A percentile compares a stretch with the other conserved stretches of the same genome.
These are phyloP conservation scores for Geothlypis trichas DNA, from an alignment of 2,113 vertebrate genomes.

Conservation along the genomic window DNA sequence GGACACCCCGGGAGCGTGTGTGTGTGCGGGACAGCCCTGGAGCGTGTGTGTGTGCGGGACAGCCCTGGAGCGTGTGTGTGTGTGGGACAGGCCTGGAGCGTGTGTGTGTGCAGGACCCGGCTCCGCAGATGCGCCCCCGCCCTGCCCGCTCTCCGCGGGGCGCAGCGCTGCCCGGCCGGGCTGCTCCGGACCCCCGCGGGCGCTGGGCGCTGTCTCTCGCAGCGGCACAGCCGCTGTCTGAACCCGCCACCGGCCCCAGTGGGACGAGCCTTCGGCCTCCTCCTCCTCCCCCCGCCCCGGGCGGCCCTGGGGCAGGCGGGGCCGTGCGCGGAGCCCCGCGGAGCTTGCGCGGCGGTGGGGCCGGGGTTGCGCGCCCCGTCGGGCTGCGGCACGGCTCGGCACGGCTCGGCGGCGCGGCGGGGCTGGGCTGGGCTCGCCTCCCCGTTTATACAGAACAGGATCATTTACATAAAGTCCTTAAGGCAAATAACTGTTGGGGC, in stretches of 20 bases:
- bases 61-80: too few relatives aligned
- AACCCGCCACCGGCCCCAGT: neutral
- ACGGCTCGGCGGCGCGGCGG: constrained; percentile 84
- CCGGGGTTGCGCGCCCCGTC: constrained; percentile 15
- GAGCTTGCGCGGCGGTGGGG: neutral
- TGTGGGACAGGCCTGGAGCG: neutral
- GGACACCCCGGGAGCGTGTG: too few relatives aligned
- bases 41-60: too few relatives aligned
- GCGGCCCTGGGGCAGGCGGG: neutral
- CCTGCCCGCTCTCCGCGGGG: neutral
- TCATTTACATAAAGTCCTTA: constrained; percentile 99
- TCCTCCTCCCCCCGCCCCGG: neutral
- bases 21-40: too few relatives aligned
- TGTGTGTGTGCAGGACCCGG: neutral
- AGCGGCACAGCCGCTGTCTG: neutral
- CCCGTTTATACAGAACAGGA: constrained; percentile 98
- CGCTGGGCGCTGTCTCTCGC: neutral
- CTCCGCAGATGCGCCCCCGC: neutral
- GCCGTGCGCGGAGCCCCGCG: neutral
- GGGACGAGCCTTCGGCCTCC: neutral
- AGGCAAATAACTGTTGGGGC: constrained; percentile 99
- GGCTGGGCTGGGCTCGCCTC: constrained; percentile 80
- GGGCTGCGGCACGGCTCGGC: constrained; percentile 73
- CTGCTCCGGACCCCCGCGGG: neutral
- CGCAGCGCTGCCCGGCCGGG: neutral